A percentile compares a stretch with the other conserved stretches of the same genome.
These are phyloP conservation scores for Trichonephila clavata DNA, from an alignment of 1,140 invertebrate genomes.

Conservation along the genomic window DNA sequence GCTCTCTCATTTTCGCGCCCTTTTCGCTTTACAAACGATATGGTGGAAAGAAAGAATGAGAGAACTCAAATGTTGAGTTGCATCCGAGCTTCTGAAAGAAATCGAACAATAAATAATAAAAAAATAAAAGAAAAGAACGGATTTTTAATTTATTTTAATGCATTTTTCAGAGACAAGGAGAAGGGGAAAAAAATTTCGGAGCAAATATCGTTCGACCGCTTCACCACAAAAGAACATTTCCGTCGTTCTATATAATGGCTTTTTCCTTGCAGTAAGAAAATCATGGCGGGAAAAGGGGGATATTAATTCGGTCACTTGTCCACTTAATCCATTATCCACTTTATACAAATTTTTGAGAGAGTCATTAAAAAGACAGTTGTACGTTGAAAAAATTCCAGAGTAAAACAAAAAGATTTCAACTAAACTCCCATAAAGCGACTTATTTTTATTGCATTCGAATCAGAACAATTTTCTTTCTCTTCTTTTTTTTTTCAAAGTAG, in stretches of 20 bases:
- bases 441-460: slow-evolving; percentile 65
- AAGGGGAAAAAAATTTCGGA: slow-evolving; percentile 15
- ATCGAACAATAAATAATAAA: slow-evolving; percentile 67
- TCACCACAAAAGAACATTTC: slow-evolving; percentile 43
- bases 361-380: slow-evolving; percentile 67
- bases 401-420: slow-evolving; percentile 60
- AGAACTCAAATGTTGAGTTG: background rate
- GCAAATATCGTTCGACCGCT: slow-evolving; percentile 67
- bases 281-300: slow-evolving; percentile 2
- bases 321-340: slow-evolving; percentile 75
- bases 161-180: slow-evolving; percentile 43
- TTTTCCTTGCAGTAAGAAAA: slow-evolving; percentile 54
- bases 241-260: slow-evolving; percentile 61
- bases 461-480: slow-evolving; percentile 33
- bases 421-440: slow-evolving; percentile 67
- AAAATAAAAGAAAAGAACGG: background rate
- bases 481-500: background rate
- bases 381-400: slow-evolving; percentile 36
- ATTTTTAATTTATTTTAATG: slow-evolving; percentile 77
- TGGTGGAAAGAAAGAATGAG: background rate
- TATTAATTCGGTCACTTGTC: slow-evolving; percentile 75
- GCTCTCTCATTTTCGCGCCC: slow-evolving; percentile 36
- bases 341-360: slow-evolving; percentile 52
- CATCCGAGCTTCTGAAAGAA: slow-evolving; percentile 33
- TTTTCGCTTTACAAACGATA: slow-evolving; percentile 28